These are phyloP conservation scores for Ophioderma brevispina DNA, from an alignment of 35 echinoderm and acorn worm species.

Conservation along the genomic window DNA sequence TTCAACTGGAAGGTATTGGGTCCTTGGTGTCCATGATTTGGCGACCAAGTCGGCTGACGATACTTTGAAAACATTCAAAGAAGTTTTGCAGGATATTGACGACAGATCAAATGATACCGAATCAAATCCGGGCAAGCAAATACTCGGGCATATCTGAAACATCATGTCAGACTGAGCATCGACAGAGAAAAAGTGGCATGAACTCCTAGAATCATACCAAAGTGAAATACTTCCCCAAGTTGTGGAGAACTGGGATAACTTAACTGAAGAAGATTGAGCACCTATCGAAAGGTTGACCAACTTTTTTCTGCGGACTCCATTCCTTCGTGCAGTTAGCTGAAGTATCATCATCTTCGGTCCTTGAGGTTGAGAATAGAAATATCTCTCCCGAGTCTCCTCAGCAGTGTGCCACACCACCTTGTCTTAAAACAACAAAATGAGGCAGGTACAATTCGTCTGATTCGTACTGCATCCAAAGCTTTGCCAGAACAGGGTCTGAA, in stretches of 20 bases:
- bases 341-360: background rate
- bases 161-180: constrained; percentile 34
- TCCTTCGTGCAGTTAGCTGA: constrained; percentile 5
- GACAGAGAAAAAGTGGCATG: constrained; percentile 38
- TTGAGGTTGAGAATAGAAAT: constrained; percentile 1
- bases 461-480: no score
- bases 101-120: background rate
- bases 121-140: background rate
- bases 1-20: constrained; percentile 1
- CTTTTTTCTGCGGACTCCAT: constrained; percentile 20
- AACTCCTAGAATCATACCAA: background rate
- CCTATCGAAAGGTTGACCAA: background rate
- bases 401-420: no score
- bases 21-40: constrained; percentile 8
- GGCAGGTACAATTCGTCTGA: no score
- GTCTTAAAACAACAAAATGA: no score
- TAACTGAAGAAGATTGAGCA: constrained; percentile 4
- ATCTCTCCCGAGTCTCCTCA: background rate
- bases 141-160: background rate
- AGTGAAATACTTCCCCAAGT: background rate
- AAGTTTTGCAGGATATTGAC: constrained; percentile 21
- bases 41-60: constrained; percentile 34
- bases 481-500: no score
- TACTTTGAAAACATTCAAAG: constrained; percentile 29
- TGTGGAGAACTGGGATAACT: constrained; percentile 6